Percentiles rank a stretch among this genome's conserved stretches.
phyloP scores from a whole-genome alignment of 2,797 vertebrate genomes.

The Neoniphon sammara region DNA sequence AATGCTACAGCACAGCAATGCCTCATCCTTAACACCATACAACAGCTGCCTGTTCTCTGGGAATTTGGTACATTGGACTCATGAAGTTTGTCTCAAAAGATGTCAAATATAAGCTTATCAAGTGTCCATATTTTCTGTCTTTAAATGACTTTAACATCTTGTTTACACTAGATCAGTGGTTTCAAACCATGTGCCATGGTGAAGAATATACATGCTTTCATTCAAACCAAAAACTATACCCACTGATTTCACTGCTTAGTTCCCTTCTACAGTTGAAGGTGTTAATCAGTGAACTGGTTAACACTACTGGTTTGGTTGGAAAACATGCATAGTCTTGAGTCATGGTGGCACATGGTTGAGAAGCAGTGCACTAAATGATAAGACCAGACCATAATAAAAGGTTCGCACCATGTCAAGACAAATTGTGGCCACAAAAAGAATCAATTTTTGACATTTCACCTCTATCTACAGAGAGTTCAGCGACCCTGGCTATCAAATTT shows the following conservation, averaged over 20 bases:
- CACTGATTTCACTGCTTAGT: too few species aligned
- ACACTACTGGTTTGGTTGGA: slow-evolving; percentile 4
- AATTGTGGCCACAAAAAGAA: slow-evolving; percentile 77
- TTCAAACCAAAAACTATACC: too few species aligned
- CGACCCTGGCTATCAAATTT: slow-evolving; percentile 79
- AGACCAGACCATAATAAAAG: slow-evolving; percentile 64
- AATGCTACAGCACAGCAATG: neutral
- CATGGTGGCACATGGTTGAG: neutral
- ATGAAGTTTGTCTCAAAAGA: neutral
- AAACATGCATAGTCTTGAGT: slow-evolving; percentile 2
- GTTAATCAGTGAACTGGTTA: slow-evolving; percentile 21
- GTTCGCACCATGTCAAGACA: slow-evolving; percentile 73
- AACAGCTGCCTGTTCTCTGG: neutral
- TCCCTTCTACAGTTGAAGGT: too few species aligned
- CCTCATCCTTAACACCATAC: neutral
- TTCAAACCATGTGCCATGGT: too few species aligned
- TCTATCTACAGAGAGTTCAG: slow-evolving; percentile 75
- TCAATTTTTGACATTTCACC: slow-evolving; percentile 85
- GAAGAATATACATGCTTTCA: too few species aligned
- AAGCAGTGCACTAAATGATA: slow-evolving; percentile 31
- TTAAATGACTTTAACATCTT: slow-evolving; percentile 15
- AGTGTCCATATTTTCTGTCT: slow-evolving; percentile 23
- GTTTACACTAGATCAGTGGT: neutral
- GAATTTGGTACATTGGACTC: neutral
- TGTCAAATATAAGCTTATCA: neutral